phyloP scores from a whole-genome alignment of 2,797 vertebrate species.

The Mormyrus proboscirostris region DNA sequence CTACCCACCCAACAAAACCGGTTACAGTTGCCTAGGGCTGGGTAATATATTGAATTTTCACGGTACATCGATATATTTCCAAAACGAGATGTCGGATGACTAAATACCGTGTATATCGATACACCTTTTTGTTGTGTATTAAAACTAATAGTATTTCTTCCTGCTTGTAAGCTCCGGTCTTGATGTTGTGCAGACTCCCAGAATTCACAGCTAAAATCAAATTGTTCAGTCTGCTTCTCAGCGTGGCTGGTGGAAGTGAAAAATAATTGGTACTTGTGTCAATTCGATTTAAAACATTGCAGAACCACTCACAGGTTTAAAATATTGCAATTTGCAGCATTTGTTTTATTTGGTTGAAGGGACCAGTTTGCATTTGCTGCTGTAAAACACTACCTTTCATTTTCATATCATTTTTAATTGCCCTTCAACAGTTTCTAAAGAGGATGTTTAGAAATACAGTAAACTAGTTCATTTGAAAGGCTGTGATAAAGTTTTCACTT shows the following conservation, averaged over 20 bases:
- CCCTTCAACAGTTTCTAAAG: not conserved
- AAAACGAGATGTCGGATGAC: not conserved
- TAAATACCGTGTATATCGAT: not conserved
- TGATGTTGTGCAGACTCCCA: no score
- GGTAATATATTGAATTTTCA: not conserved
- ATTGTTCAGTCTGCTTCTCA: no score
- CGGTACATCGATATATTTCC: not conserved
- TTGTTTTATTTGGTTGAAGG: not conserved
- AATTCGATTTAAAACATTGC: not conserved
- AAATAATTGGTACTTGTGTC: not conserved
- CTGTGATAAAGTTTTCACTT: not conserved
- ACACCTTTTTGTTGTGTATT: not conserved
- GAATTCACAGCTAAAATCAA: no score
- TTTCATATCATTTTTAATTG: not conserved
- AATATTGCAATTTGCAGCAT: not conserved
- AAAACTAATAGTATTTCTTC: not conserved
- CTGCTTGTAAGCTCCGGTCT: not conserved
- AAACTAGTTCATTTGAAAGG: not conserved
- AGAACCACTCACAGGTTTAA: not conserved
- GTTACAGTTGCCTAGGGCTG: not conserved
- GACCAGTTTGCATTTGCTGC: not conserved
- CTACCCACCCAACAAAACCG: not conserved
- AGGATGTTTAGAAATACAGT: not conserved
- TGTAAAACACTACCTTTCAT: not conserved
- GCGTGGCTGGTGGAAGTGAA: not conserved